These are phyloP conservation scores for Synergus gifuensis DNA, from an alignment of 2,888 invertebrate genomes.

Conservation along the genomic window DNA sequence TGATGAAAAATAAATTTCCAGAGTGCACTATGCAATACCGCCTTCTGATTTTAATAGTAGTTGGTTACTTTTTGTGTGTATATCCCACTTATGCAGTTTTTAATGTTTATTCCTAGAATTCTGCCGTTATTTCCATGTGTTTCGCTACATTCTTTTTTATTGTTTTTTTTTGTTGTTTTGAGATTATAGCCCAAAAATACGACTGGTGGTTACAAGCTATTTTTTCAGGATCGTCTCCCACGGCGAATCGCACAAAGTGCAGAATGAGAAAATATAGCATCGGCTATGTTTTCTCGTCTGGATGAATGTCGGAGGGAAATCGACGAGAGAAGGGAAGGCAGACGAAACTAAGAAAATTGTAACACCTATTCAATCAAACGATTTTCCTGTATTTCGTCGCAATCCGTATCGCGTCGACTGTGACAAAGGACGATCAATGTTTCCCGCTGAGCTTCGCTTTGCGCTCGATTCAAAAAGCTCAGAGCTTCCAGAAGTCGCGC, in stretches of 20 bases:
- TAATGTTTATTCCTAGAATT: conserved; percentile 27
- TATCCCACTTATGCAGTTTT: conserved; percentile 45
- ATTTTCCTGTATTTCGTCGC: conserved; percentile 26
- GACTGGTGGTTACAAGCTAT: conserved; percentile 76
- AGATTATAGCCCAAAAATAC: conserved; percentile 76
- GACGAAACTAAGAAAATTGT: conserved; percentile 41
- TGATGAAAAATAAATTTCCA: conserved; percentile 14
- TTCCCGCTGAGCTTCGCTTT: background rate
- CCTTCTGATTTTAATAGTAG: conserved; percentile 36
- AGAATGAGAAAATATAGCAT: conserved; percentile 17
- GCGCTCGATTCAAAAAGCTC: background rate
- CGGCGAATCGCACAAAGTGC: conserved; percentile 18
- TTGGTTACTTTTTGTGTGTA: conserved; percentile 50
- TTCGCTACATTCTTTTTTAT: conserved; percentile 48
- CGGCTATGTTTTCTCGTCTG: conserved; percentile 33
- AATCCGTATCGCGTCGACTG: conserved; percentile 42
- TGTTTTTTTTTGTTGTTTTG: conserved; percentile 60
- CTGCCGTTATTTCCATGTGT: conserved; percentile 46
- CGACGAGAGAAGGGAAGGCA: conserved; percentile 14
- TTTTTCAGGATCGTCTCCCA: conserved; percentile 58
- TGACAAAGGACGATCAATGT: background rate
- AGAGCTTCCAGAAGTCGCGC: background rate
- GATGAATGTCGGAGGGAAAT: conserved; percentile 32
- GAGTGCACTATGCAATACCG: conserved; percentile 21
- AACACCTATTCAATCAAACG: conserved; percentile 18